Base-by-base conservation (phyloP, 2,113 vertebrate genomes). In the Saguinus midas region DNA sequence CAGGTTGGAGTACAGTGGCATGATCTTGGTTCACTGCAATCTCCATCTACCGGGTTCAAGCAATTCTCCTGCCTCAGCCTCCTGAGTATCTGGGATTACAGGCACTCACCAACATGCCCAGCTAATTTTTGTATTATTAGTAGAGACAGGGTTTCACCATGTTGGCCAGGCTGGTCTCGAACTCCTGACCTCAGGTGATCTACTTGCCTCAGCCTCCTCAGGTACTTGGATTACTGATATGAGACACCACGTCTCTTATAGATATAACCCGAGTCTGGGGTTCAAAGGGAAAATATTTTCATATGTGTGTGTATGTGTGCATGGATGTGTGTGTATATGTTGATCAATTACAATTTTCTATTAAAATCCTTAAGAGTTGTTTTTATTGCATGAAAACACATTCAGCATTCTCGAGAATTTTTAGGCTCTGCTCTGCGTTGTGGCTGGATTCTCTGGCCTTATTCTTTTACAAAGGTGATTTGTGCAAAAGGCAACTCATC, bases 401-500 rank as follows among this genome's bases (percentile, higher is more conserved):
- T 48, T 81, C 61, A 86, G 75, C 75, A 83, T 76, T 87, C 55
- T 90, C 14, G 58, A 45, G 17, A 58, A n/a, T 87, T 85, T 94
- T n/a, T 57, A 94, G 64, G n/a, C 40, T 97, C 11, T 87, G 6
- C 12, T 96, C n/a, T 82, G 48, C 45, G 48, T 11, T 40, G 25
- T 72, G 55, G 25, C 80, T 94, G 52, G 50, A 52, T 92, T 84
- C 48, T 43, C 10, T 52, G 8, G 35, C 5, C 23, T 87, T 94
- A 13, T 48, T 45, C 35, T 92, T 94, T 94, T 72, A 25, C 43
- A 43, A 12, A 6, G 11, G 29, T 92, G 43, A 16, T 79, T 68
- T 92, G 83, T 87, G 48, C 3, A 64, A 91, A 95, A 92, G 48
- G 82, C n/a, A 93, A 79, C 57, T 93, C 70, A 72, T 32, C 40